Percentiles rank a stretch among this genome's conserved stretches.
phyloP scores from a whole-genome alignment of 2,113 vertebrate species.

The Ailuropoda melanoleuca region DNA sequence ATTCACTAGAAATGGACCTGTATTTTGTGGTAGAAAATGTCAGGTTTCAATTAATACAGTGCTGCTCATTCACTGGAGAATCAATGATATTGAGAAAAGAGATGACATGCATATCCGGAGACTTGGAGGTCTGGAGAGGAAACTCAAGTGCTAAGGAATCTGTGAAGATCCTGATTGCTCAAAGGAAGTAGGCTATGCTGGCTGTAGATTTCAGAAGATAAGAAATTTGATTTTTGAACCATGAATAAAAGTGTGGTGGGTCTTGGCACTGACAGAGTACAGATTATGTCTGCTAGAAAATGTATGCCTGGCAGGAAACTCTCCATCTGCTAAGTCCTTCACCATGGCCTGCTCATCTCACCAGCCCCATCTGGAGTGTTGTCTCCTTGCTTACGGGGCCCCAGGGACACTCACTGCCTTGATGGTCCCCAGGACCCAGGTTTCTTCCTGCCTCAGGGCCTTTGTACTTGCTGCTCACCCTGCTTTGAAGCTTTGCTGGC shows the following conservation, averaged over 20 bases:
- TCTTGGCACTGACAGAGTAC: not conserved
- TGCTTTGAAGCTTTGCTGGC: not conserved
- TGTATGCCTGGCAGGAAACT: not conserved
- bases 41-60: constrained; percentile 5
- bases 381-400: not conserved
- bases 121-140: not conserved
- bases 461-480: not conserved
- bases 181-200: not conserved
- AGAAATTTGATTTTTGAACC: not conserved
- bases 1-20: not conserved
- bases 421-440: not conserved
- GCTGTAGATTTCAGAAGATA: not conserved
- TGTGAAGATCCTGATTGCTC: not conserved
- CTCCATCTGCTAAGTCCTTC: not conserved
- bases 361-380: not conserved
- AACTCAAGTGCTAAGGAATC: not conserved
- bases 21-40: constrained; percentile 23
- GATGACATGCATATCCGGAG: not conserved
- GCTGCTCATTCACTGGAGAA: not conserved
- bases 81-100: not conserved
- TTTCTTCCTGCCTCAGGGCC: not conserved
- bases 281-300: not conserved
- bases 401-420: not conserved
- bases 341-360: not conserved
- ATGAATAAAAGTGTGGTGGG: not conserved